phyloP scores from a whole-genome alignment of 2,888 invertebrate species.

The Sinhomidia bicolor region DNA sequence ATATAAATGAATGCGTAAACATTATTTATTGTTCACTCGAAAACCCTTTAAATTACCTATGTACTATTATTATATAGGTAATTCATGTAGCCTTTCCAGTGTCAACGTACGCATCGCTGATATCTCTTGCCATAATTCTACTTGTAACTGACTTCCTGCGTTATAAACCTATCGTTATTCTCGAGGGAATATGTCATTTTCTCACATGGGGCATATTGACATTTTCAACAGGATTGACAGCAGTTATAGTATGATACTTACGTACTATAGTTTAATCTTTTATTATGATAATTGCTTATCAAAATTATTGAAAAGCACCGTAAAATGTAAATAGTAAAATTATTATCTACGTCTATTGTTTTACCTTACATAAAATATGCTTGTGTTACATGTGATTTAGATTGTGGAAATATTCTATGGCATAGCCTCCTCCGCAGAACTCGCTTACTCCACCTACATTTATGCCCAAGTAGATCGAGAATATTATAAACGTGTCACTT shows the following conservation, averaged over 20 bases:
- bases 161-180: slow-evolving; percentile 93
- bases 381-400: too few species aligned
- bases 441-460: slow-evolving; percentile 96
- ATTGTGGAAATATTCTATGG: slow-evolving; percentile 90
- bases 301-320: background rate
- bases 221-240: slow-evolving; percentile 83
- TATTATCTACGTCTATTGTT: too few species aligned
- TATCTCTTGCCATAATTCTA: slow-evolving; percentile 87
- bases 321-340: too few species aligned
- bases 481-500: slow-evolving; percentile 91
- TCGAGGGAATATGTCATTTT: slow-evolving; percentile 89
- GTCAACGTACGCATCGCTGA: slow-evolving; percentile 83
- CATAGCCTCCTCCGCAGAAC: slow-evolving; percentile 92
- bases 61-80: slow-evolving; percentile 54
- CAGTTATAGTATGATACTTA: slow-evolving; percentile 64
- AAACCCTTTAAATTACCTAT: too few species aligned
- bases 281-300: background rate
- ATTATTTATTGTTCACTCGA: too few species aligned
- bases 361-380: too few species aligned
- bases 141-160: slow-evolving; percentile 91
- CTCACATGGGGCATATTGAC: slow-evolving; percentile 88
- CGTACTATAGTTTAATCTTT: slow-evolving; percentile 63
- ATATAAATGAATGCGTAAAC: too few species aligned
- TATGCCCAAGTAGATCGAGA: slow-evolving; percentile 92
- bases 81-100: slow-evolving; percentile 82